These are phyloP conservation scores for Nudaria mundana DNA, from an alignment of 2,888 invertebrate genomes.

Conservation along the genomic window DNA sequence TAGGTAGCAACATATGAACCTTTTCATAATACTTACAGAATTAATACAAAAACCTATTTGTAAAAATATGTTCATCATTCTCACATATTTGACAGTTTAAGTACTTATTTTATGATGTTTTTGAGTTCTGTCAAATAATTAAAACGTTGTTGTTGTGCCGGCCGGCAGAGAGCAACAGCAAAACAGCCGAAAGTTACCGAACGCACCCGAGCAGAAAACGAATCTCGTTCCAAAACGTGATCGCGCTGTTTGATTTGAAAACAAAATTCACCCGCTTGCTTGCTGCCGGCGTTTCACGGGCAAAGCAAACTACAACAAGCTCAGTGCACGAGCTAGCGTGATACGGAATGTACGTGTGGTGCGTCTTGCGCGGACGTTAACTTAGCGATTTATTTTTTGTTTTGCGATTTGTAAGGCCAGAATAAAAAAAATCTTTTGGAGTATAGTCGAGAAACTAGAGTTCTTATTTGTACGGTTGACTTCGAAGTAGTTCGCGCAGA, in stretches of 20 bases:
- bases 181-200: conserved; percentile 59
- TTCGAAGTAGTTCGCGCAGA: conserved; percentile 73
- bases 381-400: conserved; percentile 71
- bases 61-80: too few relatives aligned
- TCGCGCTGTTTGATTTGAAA: conserved; percentile 75
- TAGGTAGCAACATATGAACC: too few relatives aligned
- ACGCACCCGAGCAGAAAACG: conserved; percentile 59
- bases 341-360: conserved; percentile 81
- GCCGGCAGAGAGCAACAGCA: conserved; percentile 48
- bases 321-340: conserved; percentile 82
- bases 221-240: conserved; percentile 74
- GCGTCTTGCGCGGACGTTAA: conserved; percentile 81
- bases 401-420: conserved; percentile 75
- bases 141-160: conserved; percentile 17
- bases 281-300: conserved; percentile 39
- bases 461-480: conserved; percentile 62
- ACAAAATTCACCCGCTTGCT: conserved; percentile 61
- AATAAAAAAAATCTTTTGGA: conserved; percentile 67
- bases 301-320: conserved; percentile 38
- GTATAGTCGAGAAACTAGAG: conserved; percentile 69
- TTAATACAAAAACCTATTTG: too few relatives aligned
- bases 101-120: too few relatives aligned
- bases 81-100: too few relatives aligned
- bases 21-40: too few relatives aligned
- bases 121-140: conserved; percentile 4